Base-by-base conservation (phyloP, 2,797 vertebrate species). In the Tangara arthus region DNA sequence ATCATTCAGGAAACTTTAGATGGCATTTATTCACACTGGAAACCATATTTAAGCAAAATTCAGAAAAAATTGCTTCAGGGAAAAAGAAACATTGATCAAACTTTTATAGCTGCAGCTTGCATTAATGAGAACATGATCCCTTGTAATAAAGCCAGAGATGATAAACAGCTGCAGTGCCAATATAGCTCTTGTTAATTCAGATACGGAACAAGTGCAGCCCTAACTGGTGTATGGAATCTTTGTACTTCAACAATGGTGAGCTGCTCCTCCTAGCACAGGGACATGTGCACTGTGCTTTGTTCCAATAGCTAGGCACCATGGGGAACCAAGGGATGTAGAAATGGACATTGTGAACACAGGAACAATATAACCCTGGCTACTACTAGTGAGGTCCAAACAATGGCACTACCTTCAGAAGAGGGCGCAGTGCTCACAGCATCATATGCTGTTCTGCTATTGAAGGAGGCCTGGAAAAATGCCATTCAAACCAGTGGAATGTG, bases 201-300 rank as follows among this genome's bases (percentile, higher is more conserved):
- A 88, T 20, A 65, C 15, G 14, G 92, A 97, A 95, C 87, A 96
- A 94, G 84, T 77, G 55, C 81, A 93, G 63, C 79, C 76, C 9
- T 77, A 87, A 81, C 50, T 82, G 71, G 56, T 90, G 75, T 61
- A 69, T n/a, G 80, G 72, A 87, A 87, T 88, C 91, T 96, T 89
- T 97, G 95, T 96, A 66, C 53, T 78, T 71, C 88, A 82, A 97
- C 97, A 97, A 97, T 96, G 90, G 95, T 12, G 82, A 42, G 70
- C 49, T 90, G 72, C 94, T 85, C 82, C 72, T 96, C 93, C 92
- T 95, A 82, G 96, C 89, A 97, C 96, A 71, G 69, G 83, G 59
- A 65, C 53, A 56, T 6, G 2, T 17, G 77, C 57, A 66, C 3
- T 93, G 93, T 92, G 86, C 75, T 92, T 90, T 90, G 87, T 95